A percentile compares a stretch with the other conserved stretches of the same genome.
Evolutionary conservation across 2,113 vertebrate species (phyloP).

Genomic region (Psammodynastes pulverulentus): DNA sequence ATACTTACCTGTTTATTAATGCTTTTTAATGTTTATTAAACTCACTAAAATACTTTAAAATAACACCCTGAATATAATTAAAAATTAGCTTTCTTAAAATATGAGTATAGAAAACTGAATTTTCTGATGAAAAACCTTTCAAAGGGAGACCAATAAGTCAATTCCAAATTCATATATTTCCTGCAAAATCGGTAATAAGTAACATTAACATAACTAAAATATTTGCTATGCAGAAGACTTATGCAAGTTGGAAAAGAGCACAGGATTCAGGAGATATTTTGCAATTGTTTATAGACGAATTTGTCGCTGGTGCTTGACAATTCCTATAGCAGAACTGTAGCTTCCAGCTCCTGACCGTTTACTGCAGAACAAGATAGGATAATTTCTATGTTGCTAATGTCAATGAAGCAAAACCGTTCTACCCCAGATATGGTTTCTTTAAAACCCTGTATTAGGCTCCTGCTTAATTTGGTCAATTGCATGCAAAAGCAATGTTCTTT

Average conservation of each 20-base stretch:
- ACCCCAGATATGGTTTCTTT: not conserved
- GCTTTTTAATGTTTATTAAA: not conserved
- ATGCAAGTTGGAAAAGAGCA: not conserved
- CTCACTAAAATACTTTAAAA: conserved; percentile 30
- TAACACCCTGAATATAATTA: conserved; percentile 10
- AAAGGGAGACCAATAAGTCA: conserved; percentile 3
- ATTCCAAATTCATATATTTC: not conserved
- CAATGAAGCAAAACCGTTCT: not conserved
- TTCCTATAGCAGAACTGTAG: not conserved
- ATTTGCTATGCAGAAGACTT: not conserved
- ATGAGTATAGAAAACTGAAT: not conserved
- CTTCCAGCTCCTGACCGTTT: not conserved
- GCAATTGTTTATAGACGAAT: not conserved
- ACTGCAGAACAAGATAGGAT: not conserved
- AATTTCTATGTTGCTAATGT: not conserved
- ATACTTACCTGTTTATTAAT: not conserved
- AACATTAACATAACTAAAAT: not conserved
- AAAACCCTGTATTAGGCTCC: not conserved
- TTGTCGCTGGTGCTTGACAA: not conserved
- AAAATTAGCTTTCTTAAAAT: not conserved
- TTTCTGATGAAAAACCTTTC: not conserved
- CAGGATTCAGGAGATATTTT: conserved; percentile 25
- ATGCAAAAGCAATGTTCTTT: not conserved
- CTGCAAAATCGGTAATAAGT: not conserved
- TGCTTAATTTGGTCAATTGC: not conserved